Base-by-base conservation (phyloP, 1,140 invertebrate species). In the Bradynema listronoti region DNA sequence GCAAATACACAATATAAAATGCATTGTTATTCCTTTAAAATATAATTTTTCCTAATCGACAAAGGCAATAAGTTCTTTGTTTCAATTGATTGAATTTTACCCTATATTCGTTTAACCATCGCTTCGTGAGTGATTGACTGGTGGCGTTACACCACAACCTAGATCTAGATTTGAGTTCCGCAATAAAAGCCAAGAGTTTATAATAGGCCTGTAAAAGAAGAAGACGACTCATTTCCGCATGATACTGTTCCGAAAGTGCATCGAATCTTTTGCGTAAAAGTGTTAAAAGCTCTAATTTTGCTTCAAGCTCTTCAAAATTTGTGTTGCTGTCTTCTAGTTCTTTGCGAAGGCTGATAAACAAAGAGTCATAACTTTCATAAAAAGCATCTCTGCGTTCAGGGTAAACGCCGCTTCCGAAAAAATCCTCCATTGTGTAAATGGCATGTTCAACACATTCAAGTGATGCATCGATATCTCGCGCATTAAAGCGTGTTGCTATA, bases 121-220 rank as follows among this genome's bases (percentile, higher is more conserved):
- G 14, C 32, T 67, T 27, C 7, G 56, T 22, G 11, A 68, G n/a
- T 11, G 63, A 69, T 16, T 41, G 45, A 19, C 50, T 58, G 4
- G 43, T 33, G 25, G 62, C 64, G 16, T 34, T 29, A 27, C 45
- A 25, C 63, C 63, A 66, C 11, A 50, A 33, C 3, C 43, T 30
- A 46, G 68, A 36, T 41, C 68, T 66, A n/a, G 41, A 39, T 11
- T 63, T 65, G 30, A 66, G 30, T n/a, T 66, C 63, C 11, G 34
- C 63, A 16, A 63, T 16, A 27, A 62, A 68, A 36, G 33, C 34
- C 11, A 68, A 24, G 32, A 68, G 66, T 19, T 30, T 30, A 47
- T 66, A 68, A 46, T 66, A 56, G 11, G 52, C 56, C 32, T 69
- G 65, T 14, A 68, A 39, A 1, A 66, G 42, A 9, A 69, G 33